Percentiles rank a stretch among this genome's conserved stretches.
Conservation (phyloP, 23 tunicate species). For the Diplosoma virens region DNA sequence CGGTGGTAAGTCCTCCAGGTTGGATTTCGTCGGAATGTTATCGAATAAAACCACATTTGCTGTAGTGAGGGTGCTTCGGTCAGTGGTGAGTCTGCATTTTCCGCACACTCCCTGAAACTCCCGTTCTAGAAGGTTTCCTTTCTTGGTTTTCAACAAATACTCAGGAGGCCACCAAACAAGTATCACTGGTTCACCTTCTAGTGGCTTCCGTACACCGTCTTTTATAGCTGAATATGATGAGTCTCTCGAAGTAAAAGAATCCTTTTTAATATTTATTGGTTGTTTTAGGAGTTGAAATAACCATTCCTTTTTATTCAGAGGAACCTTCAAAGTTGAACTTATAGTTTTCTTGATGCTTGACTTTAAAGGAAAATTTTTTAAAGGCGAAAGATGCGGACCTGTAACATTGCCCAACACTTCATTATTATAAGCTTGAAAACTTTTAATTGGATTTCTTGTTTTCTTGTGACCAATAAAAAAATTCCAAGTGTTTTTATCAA, state of each 20-base stretch:
- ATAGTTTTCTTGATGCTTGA: too few relatives aligned
- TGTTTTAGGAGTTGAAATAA: not conserved
- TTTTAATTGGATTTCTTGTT: too few relatives aligned
- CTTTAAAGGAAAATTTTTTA: too few relatives aligned
- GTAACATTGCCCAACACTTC: too few relatives aligned
- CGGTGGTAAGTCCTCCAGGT: constrained; percentile 52
- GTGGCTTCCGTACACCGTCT: not conserved
- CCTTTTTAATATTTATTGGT: constrained; percentile 13
- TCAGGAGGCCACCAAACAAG: constrained; percentile 75
- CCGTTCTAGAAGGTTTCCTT: constrained; percentile 41
- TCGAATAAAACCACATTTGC: constrained; percentile 50
- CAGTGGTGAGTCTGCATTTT: constrained; percentile 58
- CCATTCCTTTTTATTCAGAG: too few relatives aligned
- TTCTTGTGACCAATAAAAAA: too few relatives aligned
- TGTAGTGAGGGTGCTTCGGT: constrained; percentile 27
- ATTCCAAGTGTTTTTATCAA: too few relatives aligned
- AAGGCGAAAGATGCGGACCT: too few relatives aligned
- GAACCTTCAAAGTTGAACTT: too few relatives aligned
- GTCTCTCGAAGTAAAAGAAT: constrained; percentile 9
- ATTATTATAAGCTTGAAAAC: too few relatives aligned
- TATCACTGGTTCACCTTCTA: constrained; percentile 33
- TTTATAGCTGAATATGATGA: constrained; percentile 15
- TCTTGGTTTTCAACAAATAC: constrained; percentile 18
- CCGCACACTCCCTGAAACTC: constrained; percentile 65
- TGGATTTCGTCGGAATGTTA: constrained; percentile 37